phyloP scores from a whole-genome alignment of 2,113 vertebrate genomes.

The Terrapene triunguis region DNA sequence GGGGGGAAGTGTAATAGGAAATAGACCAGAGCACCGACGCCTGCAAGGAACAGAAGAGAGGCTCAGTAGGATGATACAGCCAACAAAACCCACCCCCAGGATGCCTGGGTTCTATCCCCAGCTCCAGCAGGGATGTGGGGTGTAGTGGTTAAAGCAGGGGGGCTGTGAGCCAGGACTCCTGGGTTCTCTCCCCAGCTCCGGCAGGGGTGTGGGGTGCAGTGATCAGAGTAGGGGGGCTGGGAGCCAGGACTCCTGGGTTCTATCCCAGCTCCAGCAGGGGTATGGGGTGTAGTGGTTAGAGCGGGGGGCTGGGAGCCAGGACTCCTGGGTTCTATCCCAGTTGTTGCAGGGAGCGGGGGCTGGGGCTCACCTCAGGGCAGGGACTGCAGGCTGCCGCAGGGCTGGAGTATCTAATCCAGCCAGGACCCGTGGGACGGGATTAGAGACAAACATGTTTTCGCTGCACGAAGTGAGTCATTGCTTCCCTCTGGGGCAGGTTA shows the following conservation, averaged over 20 bases:
- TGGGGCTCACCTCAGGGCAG: not conserved
- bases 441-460: not conserved
- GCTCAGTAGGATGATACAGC: not conserved
- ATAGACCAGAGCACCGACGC: slow-evolving; percentile 91
- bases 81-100: not conserved
- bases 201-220: not conserved
- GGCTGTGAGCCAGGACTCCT: too few relatives aligned
- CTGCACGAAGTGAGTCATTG: not conserved
- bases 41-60: slow-evolving; percentile 74
- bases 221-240: not conserved
- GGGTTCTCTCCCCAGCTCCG: not conserved
- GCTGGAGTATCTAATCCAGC: not conserved
- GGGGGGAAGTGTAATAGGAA: slow-evolving; percentile 92
- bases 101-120: not conserved
- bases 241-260: not conserved
- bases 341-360: too few relatives aligned
- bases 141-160: not conserved
- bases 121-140: not conserved
- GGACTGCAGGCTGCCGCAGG: not conserved
- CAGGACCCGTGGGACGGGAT: not conserved
- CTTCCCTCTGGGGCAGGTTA: not conserved
- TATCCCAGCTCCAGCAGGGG: not conserved
- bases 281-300: not conserved
- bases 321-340: not conserved
- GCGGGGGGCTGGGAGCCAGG: not conserved